Evolutionary conservation across 2,888 invertebrate genomes (phyloP), one percentile per base, ranked within the genome.

Genomic region (Ochropacha duplaris): DNA sequence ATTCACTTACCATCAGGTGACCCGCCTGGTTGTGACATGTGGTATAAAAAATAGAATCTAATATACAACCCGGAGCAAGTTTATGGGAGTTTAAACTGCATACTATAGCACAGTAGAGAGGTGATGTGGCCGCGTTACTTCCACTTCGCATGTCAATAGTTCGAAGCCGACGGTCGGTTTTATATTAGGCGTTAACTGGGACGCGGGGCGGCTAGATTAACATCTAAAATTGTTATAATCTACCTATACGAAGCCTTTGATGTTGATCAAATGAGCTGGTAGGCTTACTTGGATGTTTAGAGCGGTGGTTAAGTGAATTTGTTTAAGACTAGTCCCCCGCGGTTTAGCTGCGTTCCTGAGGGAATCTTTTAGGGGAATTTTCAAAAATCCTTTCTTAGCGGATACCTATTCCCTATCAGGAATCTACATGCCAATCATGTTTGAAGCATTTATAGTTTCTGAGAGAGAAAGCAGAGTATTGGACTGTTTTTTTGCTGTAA

Each of bases 61-160:
- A 50, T 54, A 49, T 34, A 58, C 49, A 54, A 14, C 16, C 24
- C 8, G 4, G 44, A 44, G 39, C n/a, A 16, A 19, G 19, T 44
- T 44, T 44, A 44, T 44, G 19, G 44, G 8, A 19, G 19, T 14
- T 44, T 44, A 44, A 44, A 44, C 16, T 44, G 44, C 44, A 44
- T 19, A 44, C 19, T 49, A 6, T 52, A 59, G 31, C 31, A 12
- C 31, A 31, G 14, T n/a, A n/a, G 62, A 57, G 61, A 60, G 63
- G 61, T 62, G 67, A 57, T 61, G 61, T 59, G 54, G 57, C 44
- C 71, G 57, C 57, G 62, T 76, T 76, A 75, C 59, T 78, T 72
- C 72, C 76, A 69, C 62, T 71, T 72, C 74, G 71, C 62, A 56
- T 57, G 58, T 59, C 61, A 59, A 61, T 74, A 67, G 70, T 62